Evolutionary conservation across 2,113 vertebrate species (phyloP).

Genomic region (Triplophysa dalaica): DNA sequence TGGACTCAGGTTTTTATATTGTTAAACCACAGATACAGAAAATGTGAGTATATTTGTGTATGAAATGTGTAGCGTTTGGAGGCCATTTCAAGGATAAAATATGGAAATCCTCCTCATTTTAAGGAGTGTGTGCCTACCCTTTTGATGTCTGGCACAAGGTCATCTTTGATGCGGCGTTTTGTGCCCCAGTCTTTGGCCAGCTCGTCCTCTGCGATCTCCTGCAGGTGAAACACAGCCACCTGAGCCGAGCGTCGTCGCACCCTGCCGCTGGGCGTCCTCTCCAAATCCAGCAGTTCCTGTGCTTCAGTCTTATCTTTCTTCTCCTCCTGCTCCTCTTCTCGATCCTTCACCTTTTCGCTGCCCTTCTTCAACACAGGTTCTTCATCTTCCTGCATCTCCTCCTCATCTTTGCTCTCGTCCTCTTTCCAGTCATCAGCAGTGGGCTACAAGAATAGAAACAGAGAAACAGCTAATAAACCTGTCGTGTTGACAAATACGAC

Average conservation of each 20-base stretch:
- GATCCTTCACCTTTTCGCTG: constrained; percentile 48
- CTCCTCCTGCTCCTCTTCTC: constrained; percentile 51
- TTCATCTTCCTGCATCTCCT: constrained; percentile 60
- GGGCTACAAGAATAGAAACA: constrained; percentile 15
- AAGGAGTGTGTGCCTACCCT: constrained; percentile 74
- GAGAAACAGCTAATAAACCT: background rate
- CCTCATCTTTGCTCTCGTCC: constrained; percentile 28
- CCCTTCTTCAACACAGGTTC: constrained; percentile 54
- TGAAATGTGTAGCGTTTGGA: too few relatives aligned
- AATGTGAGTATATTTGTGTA: too few relatives aligned
- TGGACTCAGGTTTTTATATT: too few relatives aligned
- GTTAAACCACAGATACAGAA: too few relatives aligned
- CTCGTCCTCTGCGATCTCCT: constrained; percentile 95
- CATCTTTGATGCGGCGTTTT: constrained; percentile 92
- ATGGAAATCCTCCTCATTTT: too few relatives aligned
- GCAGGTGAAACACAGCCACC: constrained; percentile 94
- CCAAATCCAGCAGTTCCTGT: constrained; percentile 79
- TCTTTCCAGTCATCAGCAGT: constrained; percentile 24
- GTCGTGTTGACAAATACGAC: too few relatives aligned
- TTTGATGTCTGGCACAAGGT: constrained; percentile 93
- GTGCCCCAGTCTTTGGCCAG: constrained; percentile 90
- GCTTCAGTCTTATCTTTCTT: constrained; percentile 64
- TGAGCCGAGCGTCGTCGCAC: constrained; percentile 92
- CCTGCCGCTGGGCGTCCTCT: constrained; percentile 91
- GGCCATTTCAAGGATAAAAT: too few relatives aligned